Conservation (phyloP, 2,113 vertebrate species). For the Pseudorasbora parva region DNA sequence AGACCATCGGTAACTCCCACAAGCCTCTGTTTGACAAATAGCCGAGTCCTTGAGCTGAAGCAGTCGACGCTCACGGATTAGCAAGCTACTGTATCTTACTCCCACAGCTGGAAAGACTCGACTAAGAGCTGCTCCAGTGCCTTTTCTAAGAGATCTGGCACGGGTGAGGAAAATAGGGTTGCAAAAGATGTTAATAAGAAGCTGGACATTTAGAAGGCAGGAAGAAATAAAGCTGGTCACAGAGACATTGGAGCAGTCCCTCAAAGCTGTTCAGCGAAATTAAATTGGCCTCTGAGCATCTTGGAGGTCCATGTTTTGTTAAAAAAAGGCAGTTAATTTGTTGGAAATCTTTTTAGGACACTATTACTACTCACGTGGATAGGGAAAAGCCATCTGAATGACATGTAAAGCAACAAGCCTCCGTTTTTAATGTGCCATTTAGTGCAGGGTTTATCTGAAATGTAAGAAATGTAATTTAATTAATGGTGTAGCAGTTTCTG, state of each 20-base stretch:
- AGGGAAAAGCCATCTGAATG: background rate
- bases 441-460: background rate
- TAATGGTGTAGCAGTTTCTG: too few species aligned
- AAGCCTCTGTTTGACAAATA: constrained; percentile 45
- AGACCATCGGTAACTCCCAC: constrained; percentile 48
- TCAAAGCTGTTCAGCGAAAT: background rate
- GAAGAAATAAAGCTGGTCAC: constrained; percentile 8
- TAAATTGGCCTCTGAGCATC: background rate
- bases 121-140: constrained; percentile 24
- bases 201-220: constrained; percentile 2
- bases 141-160: constrained; percentile 32
- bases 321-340: background rate
- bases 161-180: constrained; percentile 10
- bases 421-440: background rate
- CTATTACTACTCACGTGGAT: background rate
- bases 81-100: constrained; percentile 48
- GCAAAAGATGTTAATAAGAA: constrained; percentile 35
- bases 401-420: background rate
- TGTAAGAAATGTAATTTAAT: too few species aligned
- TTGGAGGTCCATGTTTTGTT: background rate
- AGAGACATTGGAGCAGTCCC: constrained; percentile 12
- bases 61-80: constrained; percentile 38
- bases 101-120: constrained; percentile 38
- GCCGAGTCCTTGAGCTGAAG: constrained; percentile 51
- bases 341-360: constrained; percentile 16